Evolutionary conservation across 2,888 invertebrate genomes (phyloP).

Genomic region (Drosophila macrothrix): DNA sequence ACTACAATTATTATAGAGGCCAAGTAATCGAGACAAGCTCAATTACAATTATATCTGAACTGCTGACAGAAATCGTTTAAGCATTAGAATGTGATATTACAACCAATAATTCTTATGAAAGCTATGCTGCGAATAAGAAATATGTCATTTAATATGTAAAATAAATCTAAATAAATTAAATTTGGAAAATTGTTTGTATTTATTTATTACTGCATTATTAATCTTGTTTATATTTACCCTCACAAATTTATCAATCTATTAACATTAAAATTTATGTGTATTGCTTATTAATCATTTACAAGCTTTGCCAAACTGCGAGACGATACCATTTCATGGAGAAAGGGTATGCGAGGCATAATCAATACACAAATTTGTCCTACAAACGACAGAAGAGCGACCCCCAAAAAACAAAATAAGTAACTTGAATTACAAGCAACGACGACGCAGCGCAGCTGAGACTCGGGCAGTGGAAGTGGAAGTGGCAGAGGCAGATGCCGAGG

Average conservation of each 20-base stretch:
- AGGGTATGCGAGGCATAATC: constrained; percentile 67
- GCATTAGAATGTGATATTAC: neutral
- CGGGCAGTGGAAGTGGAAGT: neutral
- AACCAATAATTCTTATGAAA: neutral
- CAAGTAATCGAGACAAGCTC: neutral
- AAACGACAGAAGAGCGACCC: constrained; percentile 71
- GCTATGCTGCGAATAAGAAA: neutral
- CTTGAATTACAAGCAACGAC: constrained; percentile 47
- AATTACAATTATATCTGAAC: neutral
- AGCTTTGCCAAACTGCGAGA: neutral
- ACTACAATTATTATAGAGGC: neutral
- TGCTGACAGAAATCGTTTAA: neutral
- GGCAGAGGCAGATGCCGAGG: constrained; percentile 40
- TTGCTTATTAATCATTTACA: neutral
- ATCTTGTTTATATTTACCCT: neutral
- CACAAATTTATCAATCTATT: neutral
- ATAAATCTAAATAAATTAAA: too few species aligned
- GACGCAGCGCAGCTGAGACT: constrained; percentile 8
- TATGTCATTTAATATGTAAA: neutral
- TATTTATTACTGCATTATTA: neutral
- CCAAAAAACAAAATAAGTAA: constrained; percentile 60
- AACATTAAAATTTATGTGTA: neutral
- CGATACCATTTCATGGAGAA: neutral
- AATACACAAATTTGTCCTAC: constrained; percentile 82
- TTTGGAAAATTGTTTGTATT: neutral